Conservation (phyloP, 2,888 invertebrate genomes). For the Dyspetes luteomarginatus region DNA sequence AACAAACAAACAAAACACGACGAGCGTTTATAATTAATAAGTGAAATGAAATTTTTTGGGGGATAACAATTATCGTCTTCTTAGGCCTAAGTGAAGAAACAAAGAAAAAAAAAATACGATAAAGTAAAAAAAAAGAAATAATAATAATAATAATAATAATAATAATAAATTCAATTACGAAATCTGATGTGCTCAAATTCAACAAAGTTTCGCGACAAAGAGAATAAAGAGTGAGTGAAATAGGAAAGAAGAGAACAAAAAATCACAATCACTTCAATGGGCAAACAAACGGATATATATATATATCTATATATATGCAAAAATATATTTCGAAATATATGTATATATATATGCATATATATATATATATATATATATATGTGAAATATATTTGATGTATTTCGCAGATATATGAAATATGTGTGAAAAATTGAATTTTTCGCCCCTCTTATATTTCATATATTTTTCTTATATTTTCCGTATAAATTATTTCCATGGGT, state of each 20-base stretch:
- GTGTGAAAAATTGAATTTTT: too few relatives aligned
- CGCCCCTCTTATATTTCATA: too few relatives aligned
- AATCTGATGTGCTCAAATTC: slow-evolving; percentile 81
- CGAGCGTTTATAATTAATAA: slow-evolving; percentile 57
- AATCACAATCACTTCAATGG: not conserved
- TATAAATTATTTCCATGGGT: too few relatives aligned
- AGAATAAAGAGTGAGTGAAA: slow-evolving; percentile 27
- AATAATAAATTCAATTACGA: slow-evolving; percentile 79
- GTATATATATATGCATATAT: too few relatives aligned
- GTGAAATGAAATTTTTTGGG: slow-evolving; percentile 48
- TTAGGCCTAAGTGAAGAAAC: slow-evolving; percentile 69
- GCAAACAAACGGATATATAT: too few relatives aligned
- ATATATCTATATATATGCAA: too few relatives aligned
- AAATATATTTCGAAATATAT: too few relatives aligned
- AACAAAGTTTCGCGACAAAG: slow-evolving; percentile 72
- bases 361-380: too few relatives aligned
- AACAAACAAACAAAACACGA: too few relatives aligned
- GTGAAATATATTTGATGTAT: too few relatives aligned
- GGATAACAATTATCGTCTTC: slow-evolving; percentile 61
- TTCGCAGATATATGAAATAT: too few relatives aligned
- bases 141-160: slow-evolving; percentile 73
- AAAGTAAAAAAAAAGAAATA: slow-evolving; percentile 63
- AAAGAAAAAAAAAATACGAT: slow-evolving; percentile 35
- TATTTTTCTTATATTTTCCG: too few relatives aligned
- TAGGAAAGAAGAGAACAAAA: slow-evolving; percentile 17